Conservation (phyloP, 2,797 vertebrate genomes). For the Apogon talboti region DNA sequence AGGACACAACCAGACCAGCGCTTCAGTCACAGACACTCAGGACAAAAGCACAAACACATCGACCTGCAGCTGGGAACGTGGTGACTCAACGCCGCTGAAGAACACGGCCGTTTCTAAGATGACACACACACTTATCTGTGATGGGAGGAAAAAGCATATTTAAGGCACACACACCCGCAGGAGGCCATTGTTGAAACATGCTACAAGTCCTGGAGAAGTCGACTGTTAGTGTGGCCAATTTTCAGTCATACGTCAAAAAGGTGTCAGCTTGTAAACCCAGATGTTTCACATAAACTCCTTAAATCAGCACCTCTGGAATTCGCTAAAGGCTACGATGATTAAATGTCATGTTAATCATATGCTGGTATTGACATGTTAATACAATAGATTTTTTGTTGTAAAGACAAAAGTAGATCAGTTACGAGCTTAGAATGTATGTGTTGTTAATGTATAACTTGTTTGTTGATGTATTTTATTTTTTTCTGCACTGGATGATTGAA, state of each 20-base stretch:
- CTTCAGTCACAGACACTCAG: constrained; percentile 38
- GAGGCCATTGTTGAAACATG: constrained; percentile 5
- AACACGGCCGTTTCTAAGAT: constrained; percentile 43
- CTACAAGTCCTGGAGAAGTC: background rate
- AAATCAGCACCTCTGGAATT: constrained; percentile 1
- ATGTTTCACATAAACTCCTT: constrained; percentile 26
- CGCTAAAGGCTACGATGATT: constrained; percentile 6
- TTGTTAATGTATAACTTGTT: background rate
- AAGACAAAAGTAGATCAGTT: constrained; percentile 1
- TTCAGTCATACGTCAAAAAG: background rate
- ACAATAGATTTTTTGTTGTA: background rate
- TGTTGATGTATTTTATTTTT: background rate
- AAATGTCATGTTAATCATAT: background rate
- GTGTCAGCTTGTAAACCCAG: constrained; percentile 9
- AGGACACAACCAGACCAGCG: background rate
- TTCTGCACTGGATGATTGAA: background rate
- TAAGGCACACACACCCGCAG: constrained; percentile 24
- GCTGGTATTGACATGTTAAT: constrained; percentile 8
- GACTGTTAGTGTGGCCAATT: too few relatives aligned
- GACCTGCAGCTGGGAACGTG: constrained; percentile 33
- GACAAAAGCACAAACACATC: constrained; percentile 29
- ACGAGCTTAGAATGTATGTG: background rate
- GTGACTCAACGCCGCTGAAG: constrained; percentile 46
- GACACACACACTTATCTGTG: too few relatives aligned
- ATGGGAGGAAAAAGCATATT: constrained; percentile 4